A percentile compares a stretch with the other conserved stretches of the same genome.
Evolutionary conservation across 1,140 invertebrate species (phyloP).

Genomic region (Littorina saxatilis): DNA sequence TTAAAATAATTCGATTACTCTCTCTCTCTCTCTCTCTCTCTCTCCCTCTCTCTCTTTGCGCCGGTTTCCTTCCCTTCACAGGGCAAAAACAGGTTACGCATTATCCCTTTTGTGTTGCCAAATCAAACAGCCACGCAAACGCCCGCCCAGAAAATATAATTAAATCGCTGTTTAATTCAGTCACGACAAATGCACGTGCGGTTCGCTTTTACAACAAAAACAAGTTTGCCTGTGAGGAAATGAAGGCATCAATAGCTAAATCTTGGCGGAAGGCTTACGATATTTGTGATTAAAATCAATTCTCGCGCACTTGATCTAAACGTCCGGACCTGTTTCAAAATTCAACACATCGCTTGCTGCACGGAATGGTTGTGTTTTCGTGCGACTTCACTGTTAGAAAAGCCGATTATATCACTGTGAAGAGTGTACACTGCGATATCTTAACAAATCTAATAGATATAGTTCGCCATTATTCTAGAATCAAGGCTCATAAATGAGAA

Average conservation of each 20-base stretch:
- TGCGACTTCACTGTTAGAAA: too few species aligned
- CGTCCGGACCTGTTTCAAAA: background rate
- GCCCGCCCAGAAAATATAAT: too few species aligned
- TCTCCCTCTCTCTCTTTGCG: background rate
- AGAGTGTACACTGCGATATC: too few species aligned
- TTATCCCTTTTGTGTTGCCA: background rate
- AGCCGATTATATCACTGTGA: too few species aligned
- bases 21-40: background rate
- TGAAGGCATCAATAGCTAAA: constrained; percentile 16
- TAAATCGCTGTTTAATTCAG: too few species aligned
- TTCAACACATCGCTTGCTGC: background rate
- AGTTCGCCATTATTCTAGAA: too few species aligned
- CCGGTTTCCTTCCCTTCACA: constrained; percentile 8
- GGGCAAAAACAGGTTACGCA: too few species aligned
- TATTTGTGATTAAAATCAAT: constrained; percentile 18
- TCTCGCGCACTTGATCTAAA: constrained; percentile 20
- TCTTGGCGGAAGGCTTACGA: constrained; percentile 19
- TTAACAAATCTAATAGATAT: too few species aligned
- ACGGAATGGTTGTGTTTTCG: background rate
- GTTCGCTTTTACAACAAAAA: background rate
- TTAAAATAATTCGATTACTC: background rate
- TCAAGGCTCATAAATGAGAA: too few species aligned
- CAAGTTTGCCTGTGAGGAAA: background rate
- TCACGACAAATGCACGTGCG: constrained; percentile 7
- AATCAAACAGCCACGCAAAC: too few species aligned